Evolutionary conservation across 2,888 invertebrate species (phyloP), one percentile per base, ranked within the genome.

Genomic region (Elegia similella): DNA sequence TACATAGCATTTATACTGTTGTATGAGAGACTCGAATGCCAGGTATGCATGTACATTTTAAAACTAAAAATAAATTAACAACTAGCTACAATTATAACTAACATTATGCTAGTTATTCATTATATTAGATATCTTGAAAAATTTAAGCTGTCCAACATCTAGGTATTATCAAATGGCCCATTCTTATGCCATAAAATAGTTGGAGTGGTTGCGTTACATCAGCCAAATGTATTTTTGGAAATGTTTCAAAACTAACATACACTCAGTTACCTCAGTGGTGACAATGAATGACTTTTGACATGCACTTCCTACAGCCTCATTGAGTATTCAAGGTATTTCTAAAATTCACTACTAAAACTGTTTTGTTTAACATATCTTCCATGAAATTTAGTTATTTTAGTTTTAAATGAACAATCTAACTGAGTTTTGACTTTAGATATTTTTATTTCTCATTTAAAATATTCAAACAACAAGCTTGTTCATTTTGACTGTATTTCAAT

Each of bases 1-100:
- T 34, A n/a, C n/a, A 34, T 10, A 50, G 50, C 50, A 50, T 50
- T 50, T 50, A 50, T 50, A 34, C 34, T 50, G 50, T 38, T 50
- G 50, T 34, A 50, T 17, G 50, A 16, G 16, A 34, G 34, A 34
- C 16, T 15, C 16, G 34, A 16, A 16, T 38, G 50, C n/a, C n/a
- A 38, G 38, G 38, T 38, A 30, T 23, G 46, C 29, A 46, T 46
- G 23, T 38, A 38, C 38, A 38, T 38, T 38, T 38, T 38, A 38
- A 38, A 38, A 12, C 5, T 38, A 38, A 12, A n/a, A 38, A 10
- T 38, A 38, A 38, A n/a, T n/a, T 38, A 38, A 10, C 38, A 38
- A 38, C 38, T 34, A 34, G 10, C 34, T 38, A 38, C 7, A 38
- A n/a, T 38, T n/a, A 38, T 12, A 38, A n/a, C 38, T 38, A 38